Base-by-base conservation (phyloP, 2,113 vertebrate species). In the Lophius piscatorius region DNA sequence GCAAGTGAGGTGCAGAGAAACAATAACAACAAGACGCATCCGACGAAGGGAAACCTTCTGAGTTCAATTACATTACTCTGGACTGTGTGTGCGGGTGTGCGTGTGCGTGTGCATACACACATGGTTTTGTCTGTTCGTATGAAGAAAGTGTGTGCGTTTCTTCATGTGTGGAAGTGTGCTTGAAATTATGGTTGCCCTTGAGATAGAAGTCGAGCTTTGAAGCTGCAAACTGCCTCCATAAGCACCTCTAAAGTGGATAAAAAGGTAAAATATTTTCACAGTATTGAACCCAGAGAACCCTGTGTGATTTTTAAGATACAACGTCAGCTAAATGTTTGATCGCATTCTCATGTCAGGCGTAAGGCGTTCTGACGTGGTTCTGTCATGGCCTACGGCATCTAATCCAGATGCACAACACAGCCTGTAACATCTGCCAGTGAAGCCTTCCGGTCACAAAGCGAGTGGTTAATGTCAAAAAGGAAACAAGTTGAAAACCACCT, bases 131-230 rank as follows among this genome's bases (percentile, higher is more conserved):
- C 20, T 36, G 11, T 73, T 49, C 36, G 39, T 52, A 40, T 45
- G 45, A n/a, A n/a, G n/a, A n/a, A n/a, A 40, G n/a, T 34, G 28
- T 8, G 16, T 59, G 33, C 35, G 16, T 50, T 33, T 47, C 22
- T 65, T 50, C 49, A 52, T 63, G 64, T 61, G 64, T 40, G 46
- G 17, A 58, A 58, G 42, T 57, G 49, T 62, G 65, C 48, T 57
- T 45, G 57, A 52, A 79, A 74, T 77, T 62, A 74, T 48, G 33
- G 56, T 63, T 81, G 74, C 76, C 79, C 84, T 87, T 80, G 77
- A 82, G 77, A 78, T 65, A 74, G 71, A 81, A 77, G 56, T 70
- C 71, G 70, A 76, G 35, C 74, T 72, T 74, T 84, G 72, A 82
- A 74, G 80, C 70, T 76, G 34, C 51, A 84, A 76, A 81, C 59